Evolutionary conservation across 1,140 invertebrate genomes (phyloP).

Genomic region (Popillia japonica): DNA sequence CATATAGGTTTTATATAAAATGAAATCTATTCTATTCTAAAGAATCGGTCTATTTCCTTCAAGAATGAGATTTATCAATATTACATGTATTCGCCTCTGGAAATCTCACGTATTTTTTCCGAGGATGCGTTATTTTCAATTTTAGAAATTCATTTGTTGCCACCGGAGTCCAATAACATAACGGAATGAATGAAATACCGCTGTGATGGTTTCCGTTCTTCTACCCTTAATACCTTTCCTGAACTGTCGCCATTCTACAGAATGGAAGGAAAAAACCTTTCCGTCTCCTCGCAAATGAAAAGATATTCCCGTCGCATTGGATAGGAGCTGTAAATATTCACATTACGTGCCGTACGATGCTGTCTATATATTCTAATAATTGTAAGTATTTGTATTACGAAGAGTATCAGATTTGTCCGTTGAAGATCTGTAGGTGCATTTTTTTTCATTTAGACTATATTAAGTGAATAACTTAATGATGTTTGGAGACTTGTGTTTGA

Average conservation of each 20-base stretch:
- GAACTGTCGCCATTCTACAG: not conserved
- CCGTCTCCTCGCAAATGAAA: not conserved
- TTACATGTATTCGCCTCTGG: not conserved
- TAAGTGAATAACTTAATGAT: not conserved
- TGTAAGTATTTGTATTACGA: not conserved
- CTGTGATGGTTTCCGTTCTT: not conserved
- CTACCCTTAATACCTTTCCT: not conserved
- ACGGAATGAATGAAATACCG: slow-evolving; percentile 2
- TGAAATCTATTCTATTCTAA: not conserved
- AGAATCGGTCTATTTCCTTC: not conserved
- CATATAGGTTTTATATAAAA: no score
- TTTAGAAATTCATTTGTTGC: slow-evolving; percentile 11
- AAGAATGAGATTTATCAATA: not conserved
- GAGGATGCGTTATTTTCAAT: slow-evolving; percentile 6
- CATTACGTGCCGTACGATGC: not conserved
- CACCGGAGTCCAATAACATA: not conserved
- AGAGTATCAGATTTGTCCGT: no score
- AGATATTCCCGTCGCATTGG: not conserved
- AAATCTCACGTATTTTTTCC: not conserved
- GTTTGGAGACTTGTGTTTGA: not conserved
- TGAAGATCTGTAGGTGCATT: no score
- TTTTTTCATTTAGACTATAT: no score
- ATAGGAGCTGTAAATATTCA: not conserved
- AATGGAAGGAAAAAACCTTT: not conserved
- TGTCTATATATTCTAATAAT: not conserved